These are phyloP conservation scores for Chrysopa pallens DNA, from an alignment of 1,140 invertebrate species.

Conservation along the genomic window DNA sequence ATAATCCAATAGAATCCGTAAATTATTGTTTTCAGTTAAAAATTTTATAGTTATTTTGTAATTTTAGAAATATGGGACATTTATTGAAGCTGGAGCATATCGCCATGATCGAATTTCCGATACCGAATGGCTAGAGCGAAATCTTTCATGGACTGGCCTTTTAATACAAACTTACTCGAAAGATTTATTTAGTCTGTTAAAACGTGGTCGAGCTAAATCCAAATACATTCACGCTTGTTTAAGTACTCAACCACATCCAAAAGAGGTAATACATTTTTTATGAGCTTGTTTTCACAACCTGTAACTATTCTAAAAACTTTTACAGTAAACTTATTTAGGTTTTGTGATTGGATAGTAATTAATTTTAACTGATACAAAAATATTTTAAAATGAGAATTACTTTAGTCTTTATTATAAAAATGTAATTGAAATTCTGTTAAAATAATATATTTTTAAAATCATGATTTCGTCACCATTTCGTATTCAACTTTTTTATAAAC, in stretches of 20 bases:
- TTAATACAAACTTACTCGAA: conserved; percentile 54
- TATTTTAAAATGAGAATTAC: too few relatives aligned
- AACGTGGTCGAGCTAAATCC: conserved; percentile 32
- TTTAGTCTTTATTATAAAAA: too few relatives aligned
- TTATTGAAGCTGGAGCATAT: conserved; percentile 39
- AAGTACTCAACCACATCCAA: conserved; percentile 49
- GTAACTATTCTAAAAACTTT: conserved; percentile 4
- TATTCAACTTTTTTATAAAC: too few relatives aligned
- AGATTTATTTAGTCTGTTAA: conserved; percentile 38
- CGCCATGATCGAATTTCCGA: conserved; percentile 34
- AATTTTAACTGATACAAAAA: too few relatives aligned
- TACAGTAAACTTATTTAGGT: too few relatives aligned
- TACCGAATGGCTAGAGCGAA: conserved; percentile 45
- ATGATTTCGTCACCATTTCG: too few relatives aligned
- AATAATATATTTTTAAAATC: too few relatives aligned
- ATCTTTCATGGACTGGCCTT: conserved; percentile 54
- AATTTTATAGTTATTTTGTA: neutral
- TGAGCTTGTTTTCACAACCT: conserved; percentile 2
- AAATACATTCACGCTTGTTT: conserved; percentile 52
- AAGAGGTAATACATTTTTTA: conserved; percentile 34
- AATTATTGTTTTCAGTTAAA: neutral
- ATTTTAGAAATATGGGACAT: conserved; percentile 34
- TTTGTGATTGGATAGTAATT: too few relatives aligned
- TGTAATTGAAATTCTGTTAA: too few relatives aligned
- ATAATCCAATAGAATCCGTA: too few relatives aligned